Percentiles rank a stretch among this genome's conserved stretches.
phyloP scores from a whole-genome alignment of 2,888 invertebrate genomes.

The Euspilapteryx auroguttella region DNA sequence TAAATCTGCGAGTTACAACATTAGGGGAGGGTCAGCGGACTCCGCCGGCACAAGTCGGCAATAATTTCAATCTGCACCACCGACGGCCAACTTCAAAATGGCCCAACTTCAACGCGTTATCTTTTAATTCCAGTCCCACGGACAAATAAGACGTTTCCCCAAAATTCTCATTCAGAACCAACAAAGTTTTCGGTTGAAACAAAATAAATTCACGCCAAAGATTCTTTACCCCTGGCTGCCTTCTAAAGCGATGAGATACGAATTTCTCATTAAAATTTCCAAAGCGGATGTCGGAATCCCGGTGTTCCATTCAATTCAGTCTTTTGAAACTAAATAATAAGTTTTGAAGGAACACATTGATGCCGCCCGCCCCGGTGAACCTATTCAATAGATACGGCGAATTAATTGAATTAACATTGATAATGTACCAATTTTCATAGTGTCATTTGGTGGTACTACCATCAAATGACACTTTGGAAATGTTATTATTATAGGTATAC shows the following conservation, averaged over 20 bases:
- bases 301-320: constrained; percentile 36
- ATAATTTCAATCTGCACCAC: constrained; percentile 49
- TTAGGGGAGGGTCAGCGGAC: constrained; percentile 18
- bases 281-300: constrained; percentile 32
- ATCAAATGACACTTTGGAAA: no score
- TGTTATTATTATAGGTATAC: no score
- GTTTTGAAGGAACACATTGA: constrained; percentile 42
- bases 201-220: constrained; percentile 37
- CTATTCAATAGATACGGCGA: no score
- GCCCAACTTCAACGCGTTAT: constrained; percentile 45
- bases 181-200: constrained; percentile 25
- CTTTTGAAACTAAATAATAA: constrained; percentile 50
- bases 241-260: constrained; percentile 44
- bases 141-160: constrained; percentile 41
- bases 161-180: constrained; percentile 25
- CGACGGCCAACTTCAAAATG: constrained; percentile 30
- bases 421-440: no score
- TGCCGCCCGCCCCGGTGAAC: no score
- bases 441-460: no score
- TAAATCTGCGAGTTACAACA: constrained; percentile 46
- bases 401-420: no score
- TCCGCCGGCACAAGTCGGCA: constrained; percentile 19
- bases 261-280: constrained; percentile 55
- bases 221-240: constrained; percentile 28
- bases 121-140: constrained; percentile 38